phyloP scores from a whole-genome alignment of 2,797 vertebrate species.

The Hyperoplus lanceolatus region DNA sequence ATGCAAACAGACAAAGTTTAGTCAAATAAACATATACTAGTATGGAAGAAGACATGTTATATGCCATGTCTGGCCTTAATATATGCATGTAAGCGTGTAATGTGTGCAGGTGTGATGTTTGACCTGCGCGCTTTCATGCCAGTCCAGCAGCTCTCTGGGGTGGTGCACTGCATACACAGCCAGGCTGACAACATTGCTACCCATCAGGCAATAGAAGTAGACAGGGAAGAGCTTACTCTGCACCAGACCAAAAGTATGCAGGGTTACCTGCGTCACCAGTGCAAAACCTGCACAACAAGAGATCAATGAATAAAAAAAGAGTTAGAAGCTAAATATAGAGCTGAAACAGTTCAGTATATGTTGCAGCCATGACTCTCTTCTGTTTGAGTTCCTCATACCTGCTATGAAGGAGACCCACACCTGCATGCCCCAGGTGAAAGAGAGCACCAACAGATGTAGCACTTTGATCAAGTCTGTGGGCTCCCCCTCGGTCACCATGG shows the following conservation, averaged over 20 bases:
- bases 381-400: slow-evolving; percentile 77
- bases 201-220: slow-evolving; percentile 88
- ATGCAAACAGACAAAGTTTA: too few species aligned
- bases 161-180: slow-evolving; percentile 85
- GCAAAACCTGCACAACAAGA: slow-evolving; percentile 84
- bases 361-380: background rate
- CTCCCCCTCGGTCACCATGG: slow-evolving; percentile 86
- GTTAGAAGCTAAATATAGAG: background rate
- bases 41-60: too few species aligned
- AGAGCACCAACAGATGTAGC: slow-evolving; percentile 87
- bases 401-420: slow-evolving; percentile 92
- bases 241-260: slow-evolving; percentile 90
- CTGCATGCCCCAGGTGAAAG: slow-evolving; percentile 92
- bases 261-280: slow-evolving; percentile 83
- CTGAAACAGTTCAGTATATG: background rate
- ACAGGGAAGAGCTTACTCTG: slow-evolving; percentile 92
- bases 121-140: slow-evolving; percentile 88
- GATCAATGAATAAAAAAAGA: background rate
- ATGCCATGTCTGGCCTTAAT: too few species aligned
- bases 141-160: slow-evolving; percentile 86
- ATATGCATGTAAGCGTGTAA: too few species aligned
- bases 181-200: slow-evolving; percentile 84
- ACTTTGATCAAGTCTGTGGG: slow-evolving; percentile 86
- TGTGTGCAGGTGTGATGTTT: background rate
- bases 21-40: too few species aligned